Conservation (phyloP, 2,888 invertebrate species). For the Norana najaformis region DNA sequence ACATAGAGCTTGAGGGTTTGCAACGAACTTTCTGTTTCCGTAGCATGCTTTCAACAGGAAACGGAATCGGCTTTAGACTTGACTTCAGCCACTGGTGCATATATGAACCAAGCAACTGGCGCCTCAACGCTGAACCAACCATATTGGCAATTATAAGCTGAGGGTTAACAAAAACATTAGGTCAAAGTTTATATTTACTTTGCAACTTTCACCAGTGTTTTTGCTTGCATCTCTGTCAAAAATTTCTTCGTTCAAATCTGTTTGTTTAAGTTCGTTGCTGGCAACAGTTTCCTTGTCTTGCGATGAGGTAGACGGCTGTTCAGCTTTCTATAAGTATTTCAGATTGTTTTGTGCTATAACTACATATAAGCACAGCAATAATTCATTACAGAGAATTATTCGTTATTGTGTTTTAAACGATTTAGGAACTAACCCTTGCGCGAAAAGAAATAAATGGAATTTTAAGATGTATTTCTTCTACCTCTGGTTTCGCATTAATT, state of each 20-base stretch:
- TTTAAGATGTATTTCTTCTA: background rate
- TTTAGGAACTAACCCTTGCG: no score
- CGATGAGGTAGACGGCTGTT: background rate
- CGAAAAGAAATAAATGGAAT: background rate
- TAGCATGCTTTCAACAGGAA: no score
- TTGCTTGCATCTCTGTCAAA: background rate
- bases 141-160: background rate
- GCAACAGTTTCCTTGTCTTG: background rate
- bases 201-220: background rate
- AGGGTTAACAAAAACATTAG: background rate
- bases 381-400: background rate
- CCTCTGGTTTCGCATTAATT: no score
- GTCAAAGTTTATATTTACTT: background rate
- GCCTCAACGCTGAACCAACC: background rate
- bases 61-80: background rate
- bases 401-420: background rate
- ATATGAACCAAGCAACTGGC: background rate
- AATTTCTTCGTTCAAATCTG: background rate
- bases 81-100: background rate
- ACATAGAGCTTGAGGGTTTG: no score
- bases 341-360: background rate
- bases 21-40: no score
- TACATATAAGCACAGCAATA: background rate
- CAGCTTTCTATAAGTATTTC: background rate
- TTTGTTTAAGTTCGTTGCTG: background rate